Percentiles rank a stretch among this genome's conserved stretches.
phyloP scores from a whole-genome alignment of 2,113 vertebrate species.

The Trogon melanurus region DNA sequence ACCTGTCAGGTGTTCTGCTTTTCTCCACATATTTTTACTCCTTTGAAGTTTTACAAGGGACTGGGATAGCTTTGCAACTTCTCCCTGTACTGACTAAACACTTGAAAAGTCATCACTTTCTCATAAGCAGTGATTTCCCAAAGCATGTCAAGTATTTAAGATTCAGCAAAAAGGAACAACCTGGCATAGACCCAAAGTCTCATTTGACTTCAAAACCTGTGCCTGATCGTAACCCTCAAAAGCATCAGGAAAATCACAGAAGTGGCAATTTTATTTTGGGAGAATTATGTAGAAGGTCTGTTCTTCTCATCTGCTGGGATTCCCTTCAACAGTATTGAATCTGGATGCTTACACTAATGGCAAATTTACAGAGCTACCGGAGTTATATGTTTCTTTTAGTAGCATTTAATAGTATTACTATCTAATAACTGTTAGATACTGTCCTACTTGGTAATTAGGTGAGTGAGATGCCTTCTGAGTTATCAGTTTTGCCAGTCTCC shows the following conservation, averaged over 20 bases:
- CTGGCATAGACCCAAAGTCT: neutral
- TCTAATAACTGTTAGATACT: conserved; percentile 2
- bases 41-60: neutral
- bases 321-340: neutral
- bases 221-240: neutral
- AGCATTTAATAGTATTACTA: conserved; percentile 27
- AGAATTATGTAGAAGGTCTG: neutral
- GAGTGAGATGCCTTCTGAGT: neutral
- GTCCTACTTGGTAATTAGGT: neutral
- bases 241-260: neutral
- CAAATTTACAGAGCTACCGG: neutral
- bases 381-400: neutral
- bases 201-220: neutral
- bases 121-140: neutral
- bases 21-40: neutral
- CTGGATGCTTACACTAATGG: neutral
- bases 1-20: neutral
- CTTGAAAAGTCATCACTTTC: neutral
- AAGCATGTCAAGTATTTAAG: neutral
- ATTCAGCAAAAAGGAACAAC: neutral
- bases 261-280: neutral
- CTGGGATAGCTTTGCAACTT: neutral
- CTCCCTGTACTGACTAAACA: neutral
- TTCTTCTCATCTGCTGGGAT: neutral
- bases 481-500: neutral